Base-by-base conservation (phyloP, 2,113 vertebrate genomes). In the Cardinalis cardinalis region DNA sequence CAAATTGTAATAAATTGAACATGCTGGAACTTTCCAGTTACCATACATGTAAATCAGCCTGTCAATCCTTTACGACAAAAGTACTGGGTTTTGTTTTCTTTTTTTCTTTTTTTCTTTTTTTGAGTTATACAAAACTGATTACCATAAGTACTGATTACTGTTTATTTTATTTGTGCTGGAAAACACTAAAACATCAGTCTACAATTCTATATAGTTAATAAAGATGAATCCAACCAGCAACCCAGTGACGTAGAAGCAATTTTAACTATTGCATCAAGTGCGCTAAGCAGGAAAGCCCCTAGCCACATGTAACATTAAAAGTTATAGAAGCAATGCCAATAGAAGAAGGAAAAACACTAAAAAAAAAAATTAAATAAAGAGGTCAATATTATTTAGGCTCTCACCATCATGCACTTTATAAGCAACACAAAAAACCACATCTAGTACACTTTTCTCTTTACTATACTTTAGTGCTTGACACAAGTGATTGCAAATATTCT, bases 361-460 rank as follows among this genome's bases (percentile, higher is more conserved):
- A 98, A 98, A 51, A 65, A 66, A 74, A 93, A 98, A 97, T 97
- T 97, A 97, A 98, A 98, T 97, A 97, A 96, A 94, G 89, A 95
- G 89, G 92, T 95, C 93, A 97, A 93, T 95, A 98, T 97, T 98
- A 98, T 97, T 97, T 98, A 98, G 98, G 98, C 95, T 98, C 98
- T 98, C 96, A 97, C 98, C 97, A 98, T 99, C 99, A 99, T 99
- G 99, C 99, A 99, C 98, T 98, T 99, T 94, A 98, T 98, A 98
- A 99, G 98, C 98, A 98, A 99, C 98, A 98, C 98, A 97, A 98
- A 98, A 98, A 98, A 98, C 93, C 98, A 99, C 98, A 97, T 97
- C 97, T 97, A 98, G 95, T 95, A 98, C 96, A 97, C 97, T 97
- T 98, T 98, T 98, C 81, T 98, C 96, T 97, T 98, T 97, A 97